Evolutionary conservation across 2,888 invertebrate genomes (phyloP).

Genomic region (Diarsia brunnea): DNA sequence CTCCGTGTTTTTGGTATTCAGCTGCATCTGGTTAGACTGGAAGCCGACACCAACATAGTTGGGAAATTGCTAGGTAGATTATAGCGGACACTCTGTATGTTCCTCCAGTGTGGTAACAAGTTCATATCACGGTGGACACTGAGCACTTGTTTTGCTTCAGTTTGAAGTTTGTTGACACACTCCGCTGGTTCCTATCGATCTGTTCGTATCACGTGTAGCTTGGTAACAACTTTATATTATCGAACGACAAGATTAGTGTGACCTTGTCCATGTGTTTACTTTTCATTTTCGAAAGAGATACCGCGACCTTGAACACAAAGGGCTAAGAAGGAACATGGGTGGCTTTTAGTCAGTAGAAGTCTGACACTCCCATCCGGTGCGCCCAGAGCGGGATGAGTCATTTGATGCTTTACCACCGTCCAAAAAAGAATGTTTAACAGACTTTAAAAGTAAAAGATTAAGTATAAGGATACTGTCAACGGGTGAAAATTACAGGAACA

Average conservation of each 20-base stretch:
- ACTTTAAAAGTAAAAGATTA: background rate
- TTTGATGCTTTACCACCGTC: too few relatives aligned
- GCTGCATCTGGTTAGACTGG: too few relatives aligned
- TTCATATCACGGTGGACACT: constrained; percentile 31
- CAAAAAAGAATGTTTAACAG: too few relatives aligned
- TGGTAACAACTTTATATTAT: constrained; percentile 13
- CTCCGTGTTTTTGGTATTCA: too few relatives aligned
- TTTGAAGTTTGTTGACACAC: constrained; percentile 49
- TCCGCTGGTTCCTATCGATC: constrained; percentile 38
- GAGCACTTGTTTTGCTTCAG: constrained; percentile 38
- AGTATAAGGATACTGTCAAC: too few relatives aligned
- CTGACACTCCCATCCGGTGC: too few relatives aligned
- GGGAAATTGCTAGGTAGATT: too few relatives aligned
- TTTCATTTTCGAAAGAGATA: background rate
- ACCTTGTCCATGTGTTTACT: constrained; percentile 1
- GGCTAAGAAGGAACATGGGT: too few relatives aligned
- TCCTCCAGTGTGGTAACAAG: background rate
- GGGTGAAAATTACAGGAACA: background rate
- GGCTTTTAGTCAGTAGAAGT: too few relatives aligned
- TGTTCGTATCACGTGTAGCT: background rate
- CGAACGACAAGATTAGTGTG: background rate
- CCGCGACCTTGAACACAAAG: too few relatives aligned
- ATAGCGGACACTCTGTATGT: constrained; percentile 7
- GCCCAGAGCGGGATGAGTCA: too few relatives aligned
- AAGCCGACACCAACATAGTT: too few relatives aligned